These are phyloP conservation scores for Epinephelus moara DNA, from an alignment of 2,113 vertebrate species.

Conservation along the genomic window DNA sequence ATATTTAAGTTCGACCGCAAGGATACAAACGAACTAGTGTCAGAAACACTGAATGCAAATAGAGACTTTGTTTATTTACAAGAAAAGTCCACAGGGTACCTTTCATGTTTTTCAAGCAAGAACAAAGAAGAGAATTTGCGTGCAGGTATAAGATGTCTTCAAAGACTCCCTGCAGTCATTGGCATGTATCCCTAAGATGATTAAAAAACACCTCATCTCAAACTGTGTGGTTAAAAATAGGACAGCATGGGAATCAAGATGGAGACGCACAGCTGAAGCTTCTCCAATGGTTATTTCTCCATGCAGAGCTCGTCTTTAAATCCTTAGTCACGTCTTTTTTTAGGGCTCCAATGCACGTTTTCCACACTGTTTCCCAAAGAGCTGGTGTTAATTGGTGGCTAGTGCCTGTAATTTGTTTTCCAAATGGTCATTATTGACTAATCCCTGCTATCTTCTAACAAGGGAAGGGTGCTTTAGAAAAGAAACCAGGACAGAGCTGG, in stretches of 20 bases:
- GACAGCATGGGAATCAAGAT: background rate
- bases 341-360: conserved; percentile 14
- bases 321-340: conserved; percentile 24
- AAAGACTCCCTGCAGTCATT: background rate
- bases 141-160: background rate
- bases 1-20: background rate
- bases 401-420: conserved; percentile 69
- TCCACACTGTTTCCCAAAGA: conserved; percentile 28
- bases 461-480: conserved; percentile 32
- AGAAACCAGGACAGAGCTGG: conserved; percentile 16
- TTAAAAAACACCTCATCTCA: background rate
- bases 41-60: background rate
- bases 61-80: background rate
- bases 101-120: background rate
- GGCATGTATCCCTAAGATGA: background rate
- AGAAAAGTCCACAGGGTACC: background rate
- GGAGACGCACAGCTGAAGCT: conserved; percentile 35
- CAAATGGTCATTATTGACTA: conserved; percentile 61
- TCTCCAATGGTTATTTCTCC: background rate
- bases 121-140: background rate
- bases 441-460: conserved; percentile 56
- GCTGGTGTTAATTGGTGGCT: conserved; percentile 52
- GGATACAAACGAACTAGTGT: background rate
- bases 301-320: conserved; percentile 12
- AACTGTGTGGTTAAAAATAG: background rate